These are phyloP conservation scores for Platalea minor DNA, from an alignment of 2,797 vertebrate species.

Conservation along the genomic window DNA sequence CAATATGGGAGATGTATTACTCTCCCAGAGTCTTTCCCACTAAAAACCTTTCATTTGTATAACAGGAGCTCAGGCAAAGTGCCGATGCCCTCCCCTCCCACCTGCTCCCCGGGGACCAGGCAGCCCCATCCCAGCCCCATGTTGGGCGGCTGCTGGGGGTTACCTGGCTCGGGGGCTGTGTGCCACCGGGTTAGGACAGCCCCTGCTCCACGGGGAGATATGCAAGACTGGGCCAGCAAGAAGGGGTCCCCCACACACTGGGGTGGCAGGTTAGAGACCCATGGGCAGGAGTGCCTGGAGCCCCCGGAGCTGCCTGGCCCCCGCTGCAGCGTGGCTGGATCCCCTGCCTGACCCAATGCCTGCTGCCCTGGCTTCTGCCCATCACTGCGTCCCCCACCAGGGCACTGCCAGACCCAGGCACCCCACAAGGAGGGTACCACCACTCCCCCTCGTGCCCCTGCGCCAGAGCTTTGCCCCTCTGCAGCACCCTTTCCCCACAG, in stretches of 20 bases:
- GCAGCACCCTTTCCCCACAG: background rate
- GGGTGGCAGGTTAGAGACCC: background rate
- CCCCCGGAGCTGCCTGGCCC: background rate
- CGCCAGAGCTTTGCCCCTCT: background rate
- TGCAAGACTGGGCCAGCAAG: background rate
- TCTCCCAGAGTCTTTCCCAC: conserved; percentile 72
- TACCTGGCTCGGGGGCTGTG: background rate
- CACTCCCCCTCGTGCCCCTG: background rate
- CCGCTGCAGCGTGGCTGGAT: background rate
- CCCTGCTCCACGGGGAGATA: background rate
- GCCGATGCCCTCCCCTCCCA: background rate
- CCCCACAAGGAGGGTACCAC: background rate
- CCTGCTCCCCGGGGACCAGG: background rate
- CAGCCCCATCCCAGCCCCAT: background rate
- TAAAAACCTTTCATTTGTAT: conserved; percentile 75
- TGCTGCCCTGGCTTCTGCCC: background rate
- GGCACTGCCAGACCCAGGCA: background rate
- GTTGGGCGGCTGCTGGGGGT: background rate
- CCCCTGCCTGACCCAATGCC: background rate
- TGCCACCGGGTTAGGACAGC: background rate
- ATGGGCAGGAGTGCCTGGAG: background rate
- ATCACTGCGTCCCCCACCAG: background rate
- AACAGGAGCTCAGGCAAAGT: conserved; percentile 65
- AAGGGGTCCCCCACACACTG: accelerated
- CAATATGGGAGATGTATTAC: conserved; percentile 76